Percentiles rank a stretch among this genome's conserved stretches.
These are phyloP conservation scores for Cyrtorhinus lividipennis DNA, from an alignment of 1,140 invertebrate species.

Conservation along the genomic window DNA sequence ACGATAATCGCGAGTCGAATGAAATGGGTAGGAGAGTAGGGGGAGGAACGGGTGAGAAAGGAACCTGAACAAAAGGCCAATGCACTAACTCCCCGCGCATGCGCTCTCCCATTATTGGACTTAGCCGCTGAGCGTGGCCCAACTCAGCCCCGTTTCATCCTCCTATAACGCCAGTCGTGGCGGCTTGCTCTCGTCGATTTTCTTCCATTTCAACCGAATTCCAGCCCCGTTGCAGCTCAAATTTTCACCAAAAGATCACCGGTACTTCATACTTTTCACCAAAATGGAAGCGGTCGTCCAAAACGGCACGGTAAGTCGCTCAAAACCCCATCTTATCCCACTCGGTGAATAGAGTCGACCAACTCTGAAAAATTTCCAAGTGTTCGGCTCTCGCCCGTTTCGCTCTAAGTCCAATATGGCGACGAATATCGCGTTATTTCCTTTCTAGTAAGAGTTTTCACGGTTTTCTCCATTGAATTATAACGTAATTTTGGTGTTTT, in stretches of 20 bases:
- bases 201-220: background rate
- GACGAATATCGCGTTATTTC: background rate
- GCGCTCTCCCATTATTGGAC: background rate
- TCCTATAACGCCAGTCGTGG: background rate
- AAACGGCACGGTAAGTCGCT: background rate
- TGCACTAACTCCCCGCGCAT: constrained; percentile 2
- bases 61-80: background rate
- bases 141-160: background rate
- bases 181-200: background rate
- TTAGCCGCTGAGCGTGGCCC: background rate
- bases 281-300: background rate
- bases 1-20: no score
- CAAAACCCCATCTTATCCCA: background rate
- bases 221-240: background rate
- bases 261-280: background rate
- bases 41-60: no score
- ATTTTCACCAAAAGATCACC: no score
- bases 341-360: background rate
- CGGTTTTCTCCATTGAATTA: background rate
- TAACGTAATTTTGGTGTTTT: background rate
- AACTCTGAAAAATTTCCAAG: background rate
- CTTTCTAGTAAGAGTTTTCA: background rate
- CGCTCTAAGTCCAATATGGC: constrained; percentile 7
- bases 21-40: no score
- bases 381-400: background rate